Evolutionary conservation across 2,113 vertebrate genomes (phyloP).

Genomic region (Chlamydotis undulata): DNA sequence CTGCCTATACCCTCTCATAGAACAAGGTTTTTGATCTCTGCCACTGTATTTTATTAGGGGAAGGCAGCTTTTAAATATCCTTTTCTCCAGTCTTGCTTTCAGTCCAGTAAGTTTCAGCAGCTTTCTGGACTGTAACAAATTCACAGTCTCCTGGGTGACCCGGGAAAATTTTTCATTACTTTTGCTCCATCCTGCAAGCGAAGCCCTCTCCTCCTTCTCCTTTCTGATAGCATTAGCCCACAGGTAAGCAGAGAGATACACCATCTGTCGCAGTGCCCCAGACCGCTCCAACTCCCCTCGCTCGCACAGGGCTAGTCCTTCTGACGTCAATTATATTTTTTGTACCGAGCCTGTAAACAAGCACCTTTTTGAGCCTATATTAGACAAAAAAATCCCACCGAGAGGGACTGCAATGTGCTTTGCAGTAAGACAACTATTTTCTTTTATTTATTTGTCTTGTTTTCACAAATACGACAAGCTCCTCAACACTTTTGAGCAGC

Average conservation of each 20-base stretch:
- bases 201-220: background rate
- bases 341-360: background rate
- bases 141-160: background rate
- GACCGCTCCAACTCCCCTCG: background rate
- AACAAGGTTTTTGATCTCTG: background rate
- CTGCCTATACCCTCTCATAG: background rate
- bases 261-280: background rate
- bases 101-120: background rate
- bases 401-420: background rate
- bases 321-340: background rate
- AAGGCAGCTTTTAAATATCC: background rate
- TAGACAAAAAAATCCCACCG: background rate
- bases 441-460: background rate
- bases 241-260: background rate
- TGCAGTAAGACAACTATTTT: background rate
- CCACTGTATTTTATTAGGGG: background rate
- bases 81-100: background rate
- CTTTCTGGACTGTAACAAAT: background rate
- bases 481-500: background rate
- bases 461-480: background rate
- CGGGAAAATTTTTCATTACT: background rate
- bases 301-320: accelerated
- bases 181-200: background rate
- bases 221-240: background rate
- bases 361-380: background rate